Evolutionary conservation across 2,888 invertebrate species (phyloP).

Genomic region (Scaptomyza cyrtandrae): DNA sequence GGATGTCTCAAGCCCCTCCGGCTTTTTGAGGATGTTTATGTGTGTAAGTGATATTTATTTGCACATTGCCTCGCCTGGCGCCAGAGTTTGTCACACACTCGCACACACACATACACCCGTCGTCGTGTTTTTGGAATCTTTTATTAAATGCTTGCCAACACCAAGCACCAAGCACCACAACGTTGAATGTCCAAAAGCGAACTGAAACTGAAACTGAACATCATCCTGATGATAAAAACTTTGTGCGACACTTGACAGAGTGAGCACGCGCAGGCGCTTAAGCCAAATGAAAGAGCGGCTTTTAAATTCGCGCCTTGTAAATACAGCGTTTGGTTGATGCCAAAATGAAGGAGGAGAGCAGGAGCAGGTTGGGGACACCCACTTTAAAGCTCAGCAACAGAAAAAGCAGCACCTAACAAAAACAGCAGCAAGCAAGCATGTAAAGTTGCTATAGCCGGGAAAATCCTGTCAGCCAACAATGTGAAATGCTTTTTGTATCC

Average conservation of each 20-base stretch:
- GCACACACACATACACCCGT: not conserved
- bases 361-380: not conserved
- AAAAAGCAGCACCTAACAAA: not conserved
- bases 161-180: conserved; percentile 40
- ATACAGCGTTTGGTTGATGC: not conserved
- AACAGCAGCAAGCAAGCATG: conserved; percentile 6
- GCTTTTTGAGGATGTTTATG: conserved; percentile 43
- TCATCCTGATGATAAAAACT: conserved; percentile 21
- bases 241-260: conserved; percentile 5
- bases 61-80: conserved; percentile 59
- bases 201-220: conserved; percentile 50
- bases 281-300: conserved; percentile 41
- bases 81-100: conserved; percentile 45
- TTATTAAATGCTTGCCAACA: not conserved
- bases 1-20: conserved; percentile 29
- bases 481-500: conserved; percentile 5
- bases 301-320: conserved; percentile 16
- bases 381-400: conserved; percentile 22
- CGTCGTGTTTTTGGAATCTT: conserved; percentile 29
- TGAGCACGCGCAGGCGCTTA: conserved; percentile 55
- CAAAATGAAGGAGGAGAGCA: not conserved
- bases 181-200: conserved; percentile 44
- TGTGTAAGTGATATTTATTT: conserved; percentile 69
- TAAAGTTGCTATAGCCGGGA: conserved; percentile 12
- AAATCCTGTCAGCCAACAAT: conserved; percentile 36